These are phyloP conservation scores for Chaenocephalus aceratus DNA, from an alignment of 2,113 vertebrate species.

Conservation along the genomic window DNA sequence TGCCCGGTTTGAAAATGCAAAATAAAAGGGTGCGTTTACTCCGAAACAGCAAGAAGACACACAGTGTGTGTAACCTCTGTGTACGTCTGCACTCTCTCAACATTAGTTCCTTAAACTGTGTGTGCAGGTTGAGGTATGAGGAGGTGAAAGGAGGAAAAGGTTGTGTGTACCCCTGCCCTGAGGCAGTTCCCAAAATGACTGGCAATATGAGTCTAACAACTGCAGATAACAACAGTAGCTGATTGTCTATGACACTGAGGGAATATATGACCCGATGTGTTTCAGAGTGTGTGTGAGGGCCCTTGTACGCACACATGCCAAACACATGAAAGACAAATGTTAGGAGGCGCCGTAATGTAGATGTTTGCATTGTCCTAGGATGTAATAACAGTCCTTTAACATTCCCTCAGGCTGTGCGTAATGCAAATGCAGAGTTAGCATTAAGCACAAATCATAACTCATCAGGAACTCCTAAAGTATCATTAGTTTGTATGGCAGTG, in stretches of 20 bases:
- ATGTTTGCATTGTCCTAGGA: not conserved
- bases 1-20: not conserved
- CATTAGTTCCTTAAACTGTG: not conserved
- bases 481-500: no score
- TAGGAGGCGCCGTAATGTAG: not conserved
- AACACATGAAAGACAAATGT: not conserved
- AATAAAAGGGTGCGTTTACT: conserved; percentile 5
- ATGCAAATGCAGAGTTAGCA: not conserved
- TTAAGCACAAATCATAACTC: fast-evolving
- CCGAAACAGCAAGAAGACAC: not conserved
- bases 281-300: not conserved
- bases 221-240: not conserved
- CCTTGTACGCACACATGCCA: not conserved
- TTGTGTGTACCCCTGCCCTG: not conserved
- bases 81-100: not conserved
- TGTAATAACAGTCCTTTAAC: not conserved
- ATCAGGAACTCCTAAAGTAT: not conserved
- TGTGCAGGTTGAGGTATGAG: not conserved
- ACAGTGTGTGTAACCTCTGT: not conserved
- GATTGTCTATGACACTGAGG: not conserved
- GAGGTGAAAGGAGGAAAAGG: not conserved
- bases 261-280: not conserved
- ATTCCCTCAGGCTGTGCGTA: not conserved
- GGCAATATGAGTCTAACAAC: not conserved
- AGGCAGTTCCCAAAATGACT: not conserved